phyloP scores from a whole-genome alignment of 2,797 vertebrate genomes.

The Philypnodon macrostomus region DNA sequence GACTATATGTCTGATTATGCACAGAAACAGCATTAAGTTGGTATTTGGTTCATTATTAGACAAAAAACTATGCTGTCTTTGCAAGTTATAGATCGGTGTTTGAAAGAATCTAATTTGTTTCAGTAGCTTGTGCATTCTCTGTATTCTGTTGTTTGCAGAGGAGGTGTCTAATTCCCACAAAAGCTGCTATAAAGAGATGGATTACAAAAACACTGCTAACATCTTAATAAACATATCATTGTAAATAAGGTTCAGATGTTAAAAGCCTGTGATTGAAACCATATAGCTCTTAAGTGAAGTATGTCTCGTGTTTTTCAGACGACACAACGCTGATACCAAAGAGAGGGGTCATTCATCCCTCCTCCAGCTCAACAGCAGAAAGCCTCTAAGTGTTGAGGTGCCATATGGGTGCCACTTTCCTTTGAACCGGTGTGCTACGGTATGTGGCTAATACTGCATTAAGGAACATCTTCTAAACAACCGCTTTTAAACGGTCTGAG shows the following conservation, averaged over 20 bases:
- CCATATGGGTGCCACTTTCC: slow-evolving; percentile 15
- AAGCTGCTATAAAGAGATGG: neutral
- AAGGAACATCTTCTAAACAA: slow-evolving; percentile 17
- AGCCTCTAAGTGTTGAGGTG: slow-evolving; percentile 22
- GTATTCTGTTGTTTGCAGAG: slow-evolving; percentile 16
- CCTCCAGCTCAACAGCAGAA: slow-evolving; percentile 21
- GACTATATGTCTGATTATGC: no score
- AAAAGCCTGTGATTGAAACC: slow-evolving; percentile 12
- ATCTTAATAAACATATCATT: neutral
- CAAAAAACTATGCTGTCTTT: no score
- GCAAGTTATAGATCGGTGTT: no score
- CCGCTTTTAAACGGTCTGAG: slow-evolving; percentile 1
- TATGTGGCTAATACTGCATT: slow-evolving; percentile 11
- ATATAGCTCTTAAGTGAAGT: neutral
- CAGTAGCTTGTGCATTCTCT: neutral
- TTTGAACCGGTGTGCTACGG: slow-evolving; percentile 14
- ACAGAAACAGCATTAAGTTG: no score
- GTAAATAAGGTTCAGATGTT: neutral
- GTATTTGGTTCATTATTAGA: no score
- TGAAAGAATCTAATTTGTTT: neutral
- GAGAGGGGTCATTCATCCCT: slow-evolving; percentile 18
- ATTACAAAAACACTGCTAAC: neutral
- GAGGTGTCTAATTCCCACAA: slow-evolving; percentile 13
- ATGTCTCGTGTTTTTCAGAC: neutral
- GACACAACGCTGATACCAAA: neutral